These are phyloP conservation scores for western clawed frog (Xenopus tropicalis) DNA, from an alignment of 2,113 vertebrate species.

Conservation along the genomic window DNA sequence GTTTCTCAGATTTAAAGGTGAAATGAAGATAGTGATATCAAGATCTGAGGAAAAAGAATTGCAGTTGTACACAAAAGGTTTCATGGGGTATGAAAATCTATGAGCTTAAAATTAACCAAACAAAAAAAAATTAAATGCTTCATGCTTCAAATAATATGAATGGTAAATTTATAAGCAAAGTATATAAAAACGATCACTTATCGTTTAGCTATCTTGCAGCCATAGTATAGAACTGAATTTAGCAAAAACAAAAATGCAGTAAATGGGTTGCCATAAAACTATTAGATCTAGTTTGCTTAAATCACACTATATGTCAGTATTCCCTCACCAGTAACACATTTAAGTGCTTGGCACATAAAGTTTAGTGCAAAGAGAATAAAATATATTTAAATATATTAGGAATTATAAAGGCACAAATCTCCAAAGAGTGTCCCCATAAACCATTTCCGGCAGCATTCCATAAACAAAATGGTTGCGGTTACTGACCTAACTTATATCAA, in stretches of 20 bases:
- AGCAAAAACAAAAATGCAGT: not conserved
- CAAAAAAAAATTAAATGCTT: slow-evolving; percentile 43
- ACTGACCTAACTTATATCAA: slow-evolving; percentile 46
- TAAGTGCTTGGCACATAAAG: no score
- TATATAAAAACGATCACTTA: slow-evolving; percentile 22
- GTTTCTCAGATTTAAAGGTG: slow-evolving; percentile 45
- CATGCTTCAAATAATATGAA: slow-evolving; percentile 37
- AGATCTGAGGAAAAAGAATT: slow-evolving; percentile 48
- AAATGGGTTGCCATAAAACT: not conserved
- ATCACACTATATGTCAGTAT: no score
- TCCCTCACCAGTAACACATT: no score
- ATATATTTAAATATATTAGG: no score
- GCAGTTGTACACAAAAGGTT: slow-evolving; percentile 50
- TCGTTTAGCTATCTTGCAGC: slow-evolving; percentile 5
- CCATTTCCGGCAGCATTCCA: slow-evolving; percentile 37
- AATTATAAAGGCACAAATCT: no score
- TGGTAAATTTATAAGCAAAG: slow-evolving; percentile 24
- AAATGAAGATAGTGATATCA: slow-evolving; percentile 51
- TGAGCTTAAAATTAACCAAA: slow-evolving; percentile 49
- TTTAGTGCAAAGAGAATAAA: no score
- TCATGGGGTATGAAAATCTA: slow-evolving; percentile 66
- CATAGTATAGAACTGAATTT: not conserved
- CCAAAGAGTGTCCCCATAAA: slow-evolving; percentile 22
- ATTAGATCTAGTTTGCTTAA: not conserved
- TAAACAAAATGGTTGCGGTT: slow-evolving; percentile 39